Evolutionary conservation across 2,888 invertebrate species (phyloP), one percentile per base, ranked within the genome.

Genomic region (Caenorhabditis sp.): DNA sequence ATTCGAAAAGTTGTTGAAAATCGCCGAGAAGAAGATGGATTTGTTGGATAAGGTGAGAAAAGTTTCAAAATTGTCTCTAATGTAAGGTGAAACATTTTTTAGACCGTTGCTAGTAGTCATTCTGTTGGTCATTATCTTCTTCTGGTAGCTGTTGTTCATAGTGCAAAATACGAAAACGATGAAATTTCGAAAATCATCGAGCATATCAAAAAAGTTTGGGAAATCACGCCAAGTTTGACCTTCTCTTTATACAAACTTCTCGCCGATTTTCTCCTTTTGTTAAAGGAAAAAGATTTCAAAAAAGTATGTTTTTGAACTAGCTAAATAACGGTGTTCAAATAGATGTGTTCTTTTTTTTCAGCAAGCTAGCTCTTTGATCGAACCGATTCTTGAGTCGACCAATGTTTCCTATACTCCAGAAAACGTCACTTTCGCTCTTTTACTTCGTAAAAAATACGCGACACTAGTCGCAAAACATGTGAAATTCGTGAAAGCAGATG

Each of bases 1-100:
- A 6, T 58, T 75, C 8, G 70, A 74, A 8, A 68, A 63, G 66
- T 53, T 81, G 24, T 54, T 74, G 19, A 64, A 76, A 12, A 51
- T 80, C 12, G 79, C 77, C 10, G 62, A 78, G 26, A 77, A 76
- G 43, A 76, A 77, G 26, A 76, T 81, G 60, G 80, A 78, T 67
- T 50, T 80, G 43, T 27, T 31, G 17, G 78, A 79, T 17, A 76
- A 68, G 62, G 78, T 76, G 6, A n/a, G n/a, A n/a, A n/a, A n/a
- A n/a, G n/a, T n/a, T n/a, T n/a, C n/a, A n/a, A 31, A 31, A 31
- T 31, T 24, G 21, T 23, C 36, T 24, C 8, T 36, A 36, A 23
- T 51, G 43, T 58, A 24, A 24, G 21, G 17, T 51, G 36, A 24
- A 10, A 17, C 6, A 31, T 43, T 54, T 65, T 77, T 31, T 62